Base-by-base conservation (phyloP, 2,888 invertebrate genomes). In the Macrostomum cliftonense region DNA sequence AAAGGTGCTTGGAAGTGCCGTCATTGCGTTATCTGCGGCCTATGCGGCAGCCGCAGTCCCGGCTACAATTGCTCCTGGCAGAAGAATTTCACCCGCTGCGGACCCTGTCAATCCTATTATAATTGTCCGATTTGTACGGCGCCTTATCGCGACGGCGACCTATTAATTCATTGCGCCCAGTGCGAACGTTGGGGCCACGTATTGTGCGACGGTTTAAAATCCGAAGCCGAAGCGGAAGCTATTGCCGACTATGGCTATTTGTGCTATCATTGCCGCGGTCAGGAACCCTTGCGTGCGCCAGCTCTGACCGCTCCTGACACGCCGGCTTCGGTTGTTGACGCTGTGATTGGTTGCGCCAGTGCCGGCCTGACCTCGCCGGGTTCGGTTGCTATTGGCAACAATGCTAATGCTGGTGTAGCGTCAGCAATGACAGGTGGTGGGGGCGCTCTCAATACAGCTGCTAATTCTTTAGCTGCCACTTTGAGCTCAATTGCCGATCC, bases 131-230 rank as follows among this genome's bases (percentile, higher is more conserved):
- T 81, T 42, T 99, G 97, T 69, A 75, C 77, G 46, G 79, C 81
- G 59, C 74, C 79, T 1, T 97, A 97, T 72, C 77, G 74, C 39
- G 87, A 89, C 59, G 84, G 83, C 2, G 93, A 97, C 65, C 77
- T 93, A 53, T 87, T 97, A 56, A 87, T 97, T 59, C 85, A 91
- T 70, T 99, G 97, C 71, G 79, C 79, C 53, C 79, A 81, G 46
- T 99, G 97, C 72, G 81, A 82, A 58, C 78, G 89, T 58, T 97
- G 97, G 97, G 74, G 87, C 53, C 97, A 97, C 73, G 85, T 83
- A 42, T 68, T 76, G 42, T 97, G 97, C 72, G 95, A 97, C 74
- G 77, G 79, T 21, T 81, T 93, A 54, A 80, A 80, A 61, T 80
- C 75, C 52, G 93, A 95, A 69, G 77, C 78, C 39, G 88, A 89